A percentile compares a stretch with the other conserved stretches of the same genome.
phyloP scores from a whole-genome alignment of 2,888 invertebrate genomes.

The Ophion ellenae region DNA sequence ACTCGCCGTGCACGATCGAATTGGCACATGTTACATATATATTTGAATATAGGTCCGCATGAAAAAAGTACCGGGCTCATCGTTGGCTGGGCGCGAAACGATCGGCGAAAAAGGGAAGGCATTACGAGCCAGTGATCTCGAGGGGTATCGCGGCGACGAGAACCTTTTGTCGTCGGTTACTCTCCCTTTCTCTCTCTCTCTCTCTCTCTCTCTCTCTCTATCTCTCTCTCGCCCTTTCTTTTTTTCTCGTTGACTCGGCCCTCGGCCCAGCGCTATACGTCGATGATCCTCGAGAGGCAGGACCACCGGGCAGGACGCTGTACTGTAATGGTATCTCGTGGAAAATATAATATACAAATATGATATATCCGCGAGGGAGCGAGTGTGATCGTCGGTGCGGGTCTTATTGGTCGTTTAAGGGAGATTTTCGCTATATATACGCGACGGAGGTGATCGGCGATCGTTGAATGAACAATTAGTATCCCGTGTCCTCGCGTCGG shows the following conservation, averaged over 20 bases:
- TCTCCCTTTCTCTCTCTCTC: conserved; percentile 26
- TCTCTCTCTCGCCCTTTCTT: conserved; percentile 22
- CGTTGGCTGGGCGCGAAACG: conserved; percentile 79
- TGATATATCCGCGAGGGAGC: conserved; percentile 48
- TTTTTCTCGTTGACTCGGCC: not conserved
- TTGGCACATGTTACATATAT: no score
- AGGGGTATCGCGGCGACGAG: conserved; percentile 65
- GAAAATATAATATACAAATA: conserved; percentile 74
- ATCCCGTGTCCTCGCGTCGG: conserved; percentile 77
- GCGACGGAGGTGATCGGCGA: conserved; percentile 72
- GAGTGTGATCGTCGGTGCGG: conserved; percentile 15
- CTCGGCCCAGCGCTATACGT: conserved; percentile 71
- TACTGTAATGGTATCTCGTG: conserved; percentile 81
- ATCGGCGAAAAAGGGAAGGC: conserved; percentile 82
- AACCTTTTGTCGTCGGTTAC: conserved; percentile 49
- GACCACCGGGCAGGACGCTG: conserved; percentile 80
- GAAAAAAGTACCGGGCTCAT: conserved; percentile 74
- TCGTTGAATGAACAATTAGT: conserved; percentile 82
- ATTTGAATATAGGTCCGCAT: not conserved
- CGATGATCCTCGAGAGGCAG: conserved; percentile 74
- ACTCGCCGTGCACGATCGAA: no score
- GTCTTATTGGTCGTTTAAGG: conserved; percentile 28
- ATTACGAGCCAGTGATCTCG: conserved; percentile 82
- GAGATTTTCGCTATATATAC: conserved; percentile 22
- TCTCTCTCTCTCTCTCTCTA: conserved; percentile 29